Base-by-base conservation (phyloP, 2,113 vertebrate species). In the Podarcis cretensis region DNA sequence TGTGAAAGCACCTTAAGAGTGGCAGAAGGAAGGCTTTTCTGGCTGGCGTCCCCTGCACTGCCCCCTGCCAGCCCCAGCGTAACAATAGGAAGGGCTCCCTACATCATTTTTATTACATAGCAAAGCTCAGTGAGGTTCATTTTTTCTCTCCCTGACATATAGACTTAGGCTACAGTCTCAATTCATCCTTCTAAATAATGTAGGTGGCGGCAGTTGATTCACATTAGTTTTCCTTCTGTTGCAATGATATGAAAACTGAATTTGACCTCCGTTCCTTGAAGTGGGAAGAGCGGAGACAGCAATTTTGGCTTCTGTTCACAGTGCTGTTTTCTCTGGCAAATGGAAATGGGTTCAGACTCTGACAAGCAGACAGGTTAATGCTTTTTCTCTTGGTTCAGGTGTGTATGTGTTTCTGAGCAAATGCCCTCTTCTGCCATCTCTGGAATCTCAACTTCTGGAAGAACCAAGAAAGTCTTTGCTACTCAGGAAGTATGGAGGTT, bases 171-270 rank as follows among this genome's bases (percentile, higher is more conserved):
- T 94, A 91, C 91, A 88, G 76, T 95, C 92, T 94, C 94, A 93
- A 81, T 96, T 96, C 95, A 91, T 96, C 93, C 93, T 95, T 94
- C 92, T 96, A 94, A 95, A 94, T 95, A 95, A 96, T 95, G 95
- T 95, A 96, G 91, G 93, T 94, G 89, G 94, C 92, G 88, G 87
- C 85, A 87, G 86, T 93, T 95, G 94, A 94, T 94, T 95, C 96
- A 93, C 94, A 95, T 92, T 95, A 95, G 93, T 94, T 95, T 96
- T 93, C 93, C 91, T 93, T 95, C 93, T 93, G 86, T 95, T 95
- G 91, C 93, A 93, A 94, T 95, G 92, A 94, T 95, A 93, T 66
- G 93, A 93, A 95, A 95, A 92, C 94, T 91, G 92, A 92, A 84
- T 93, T 96, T 96, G 94, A 95, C 96, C 96, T 95, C 93, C 89